Evolutionary conservation across 2,113 vertebrate genomes (phyloP).

Genomic region (Xenopus laevis): DNA sequence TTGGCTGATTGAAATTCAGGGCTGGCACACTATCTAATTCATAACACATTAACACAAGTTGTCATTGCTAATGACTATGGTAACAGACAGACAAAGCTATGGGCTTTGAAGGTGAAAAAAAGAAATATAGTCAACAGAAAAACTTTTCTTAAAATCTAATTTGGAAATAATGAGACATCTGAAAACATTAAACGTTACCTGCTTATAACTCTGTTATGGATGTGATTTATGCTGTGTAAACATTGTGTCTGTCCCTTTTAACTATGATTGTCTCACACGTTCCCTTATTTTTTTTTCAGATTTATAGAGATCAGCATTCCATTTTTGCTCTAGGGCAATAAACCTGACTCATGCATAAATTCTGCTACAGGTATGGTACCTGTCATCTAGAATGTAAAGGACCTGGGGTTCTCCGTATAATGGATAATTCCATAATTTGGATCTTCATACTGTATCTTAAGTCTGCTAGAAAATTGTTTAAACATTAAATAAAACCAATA

Average conservation of each 20-base stretch:
- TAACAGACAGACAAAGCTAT: conserved; percentile 12
- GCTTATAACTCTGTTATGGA: neutral
- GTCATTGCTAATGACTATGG: conserved; percentile 26
- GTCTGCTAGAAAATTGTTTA: too few relatives aligned
- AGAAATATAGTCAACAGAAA: conserved; percentile 5
- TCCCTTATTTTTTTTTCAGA: too few relatives aligned
- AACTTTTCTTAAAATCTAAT: conserved; percentile 1
- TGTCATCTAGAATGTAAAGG: too few relatives aligned
- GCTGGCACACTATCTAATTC: conserved; percentile 18
- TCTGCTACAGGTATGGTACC: too few relatives aligned
- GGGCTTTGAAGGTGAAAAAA: conserved; percentile 23
- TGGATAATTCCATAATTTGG: too few relatives aligned
- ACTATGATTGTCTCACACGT: neutral
- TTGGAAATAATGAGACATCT: conserved; percentile 5
- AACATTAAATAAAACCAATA: too few relatives aligned
- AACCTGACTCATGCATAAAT: too few relatives aligned
- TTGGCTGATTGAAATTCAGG: conserved; percentile 17
- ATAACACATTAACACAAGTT: conserved; percentile 26
- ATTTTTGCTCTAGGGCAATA: too few relatives aligned
- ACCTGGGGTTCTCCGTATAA: too few relatives aligned
- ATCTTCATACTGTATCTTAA: too few relatives aligned
- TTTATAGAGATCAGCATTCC: too few relatives aligned
- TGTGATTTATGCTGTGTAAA: neutral
- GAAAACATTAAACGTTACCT: neutral
- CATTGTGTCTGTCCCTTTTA: neutral